Conservation (phyloP, 2,888 invertebrate species). For the Caenorhabditis sulstoni region DNA sequence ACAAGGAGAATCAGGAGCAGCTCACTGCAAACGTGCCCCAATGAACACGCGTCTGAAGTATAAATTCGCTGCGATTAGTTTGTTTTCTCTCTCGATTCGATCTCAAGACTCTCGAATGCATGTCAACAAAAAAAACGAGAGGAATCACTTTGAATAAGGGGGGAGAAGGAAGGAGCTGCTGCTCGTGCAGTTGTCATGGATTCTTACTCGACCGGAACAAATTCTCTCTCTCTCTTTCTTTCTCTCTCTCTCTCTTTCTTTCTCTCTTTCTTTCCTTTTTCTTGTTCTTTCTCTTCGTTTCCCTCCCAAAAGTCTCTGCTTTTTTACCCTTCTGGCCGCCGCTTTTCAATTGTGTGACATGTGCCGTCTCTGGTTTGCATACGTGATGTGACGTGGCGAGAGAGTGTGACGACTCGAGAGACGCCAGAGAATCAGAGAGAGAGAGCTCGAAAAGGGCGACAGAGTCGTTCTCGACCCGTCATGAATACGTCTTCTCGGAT, state of each 20-base stretch:
- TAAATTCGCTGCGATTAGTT: too few species aligned
- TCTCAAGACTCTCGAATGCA: neutral
- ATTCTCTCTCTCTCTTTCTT: conserved; percentile 1
- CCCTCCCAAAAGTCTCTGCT: conserved; percentile 31
- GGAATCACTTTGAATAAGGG: neutral
- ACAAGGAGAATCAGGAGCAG: neutral
- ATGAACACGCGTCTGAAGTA: too few species aligned
- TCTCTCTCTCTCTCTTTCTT: conserved; percentile 1
- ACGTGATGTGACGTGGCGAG: conserved; percentile 41
- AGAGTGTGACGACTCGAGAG: conserved; percentile 21
- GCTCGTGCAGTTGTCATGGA: conserved; percentile 6
- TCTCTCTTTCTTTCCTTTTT: conserved; percentile 28
- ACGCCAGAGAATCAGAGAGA: conserved; percentile 8
- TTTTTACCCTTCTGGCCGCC: conserved; percentile 8
- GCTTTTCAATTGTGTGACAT: conserved; percentile 37
- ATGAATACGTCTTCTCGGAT: too few species aligned
- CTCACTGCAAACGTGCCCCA: too few species aligned
- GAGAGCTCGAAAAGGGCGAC: conserved; percentile 6
- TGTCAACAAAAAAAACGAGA: conserved; percentile 22
- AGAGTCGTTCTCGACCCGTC: too few species aligned
- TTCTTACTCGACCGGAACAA: conserved; percentile 8
- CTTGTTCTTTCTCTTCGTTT: conserved; percentile 25
- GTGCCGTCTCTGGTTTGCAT: conserved; percentile 46
- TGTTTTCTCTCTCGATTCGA: too few species aligned
- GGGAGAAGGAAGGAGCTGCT: neutral